phyloP scores from a whole-genome alignment of 2,888 invertebrate genomes.

The Euzetes globulus region DNA sequence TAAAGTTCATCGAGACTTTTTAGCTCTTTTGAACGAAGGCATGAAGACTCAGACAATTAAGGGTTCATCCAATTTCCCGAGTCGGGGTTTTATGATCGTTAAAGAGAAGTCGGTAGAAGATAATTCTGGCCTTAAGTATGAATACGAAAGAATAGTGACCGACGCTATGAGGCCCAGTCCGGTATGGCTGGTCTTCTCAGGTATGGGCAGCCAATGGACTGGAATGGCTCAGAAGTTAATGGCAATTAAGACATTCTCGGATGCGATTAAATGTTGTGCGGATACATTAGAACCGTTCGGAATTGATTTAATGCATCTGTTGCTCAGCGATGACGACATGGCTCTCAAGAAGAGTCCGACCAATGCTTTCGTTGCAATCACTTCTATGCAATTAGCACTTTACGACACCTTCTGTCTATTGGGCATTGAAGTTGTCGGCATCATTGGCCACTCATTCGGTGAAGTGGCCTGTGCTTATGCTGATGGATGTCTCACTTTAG shows the following conservation, averaged over 20 bases:
- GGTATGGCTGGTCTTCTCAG: constrained; percentile 90
- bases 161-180: constrained; percentile 58
- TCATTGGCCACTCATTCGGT: constrained; percentile 93
- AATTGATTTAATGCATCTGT: constrained; percentile 69
- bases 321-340: constrained; percentile 65
- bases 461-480: constrained; percentile 94
- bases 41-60: constrained; percentile 50
- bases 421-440: constrained; percentile 80
- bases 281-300: constrained; percentile 68
- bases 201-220: constrained; percentile 97
- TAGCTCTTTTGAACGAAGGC: constrained; percentile 66
- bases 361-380: constrained; percentile 79
- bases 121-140: background rate
- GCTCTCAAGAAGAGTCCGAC: constrained; percentile 69
- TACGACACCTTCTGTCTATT: constrained; percentile 70
- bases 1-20: constrained; percentile 60
- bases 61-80: constrained; percentile 29
- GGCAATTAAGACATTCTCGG: constrained; percentile 69
- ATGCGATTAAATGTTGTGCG: constrained; percentile 67
- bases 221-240: constrained; percentile 87
- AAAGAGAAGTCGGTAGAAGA: constrained; percentile 29
- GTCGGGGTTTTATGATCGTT: constrained; percentile 37
- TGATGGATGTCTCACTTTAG: constrained; percentile 85
- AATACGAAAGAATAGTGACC: constrained; percentile 45
- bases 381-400: constrained; percentile 92